Evolutionary conservation across 2,113 vertebrate genomes (phyloP).

Genomic region (Nyctereutes procyonoides): DNA sequence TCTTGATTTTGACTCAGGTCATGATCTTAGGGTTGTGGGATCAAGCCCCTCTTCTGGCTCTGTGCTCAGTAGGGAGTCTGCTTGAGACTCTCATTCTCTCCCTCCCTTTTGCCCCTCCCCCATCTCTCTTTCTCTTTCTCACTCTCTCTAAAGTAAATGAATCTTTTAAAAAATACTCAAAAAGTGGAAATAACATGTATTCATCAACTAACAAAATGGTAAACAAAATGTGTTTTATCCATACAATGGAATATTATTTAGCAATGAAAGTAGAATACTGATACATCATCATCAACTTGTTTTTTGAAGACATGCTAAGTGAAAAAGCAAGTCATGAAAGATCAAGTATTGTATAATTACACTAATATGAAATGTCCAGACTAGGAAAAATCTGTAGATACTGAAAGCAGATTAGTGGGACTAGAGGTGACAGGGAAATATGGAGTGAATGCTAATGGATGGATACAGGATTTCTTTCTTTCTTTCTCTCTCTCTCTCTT

Average conservation of each 20-base stretch:
- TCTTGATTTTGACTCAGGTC: neutral
- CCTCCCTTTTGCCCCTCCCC: neutral
- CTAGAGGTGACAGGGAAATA: neutral
- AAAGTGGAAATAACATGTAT: neutral
- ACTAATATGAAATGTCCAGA: slow-evolving; percentile 6
- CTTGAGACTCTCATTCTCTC: neutral
- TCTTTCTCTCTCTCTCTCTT: no score
- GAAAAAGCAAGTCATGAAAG: neutral
- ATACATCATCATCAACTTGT: neutral
- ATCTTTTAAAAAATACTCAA: neutral
- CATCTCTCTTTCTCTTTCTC: neutral
- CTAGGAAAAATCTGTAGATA: neutral
- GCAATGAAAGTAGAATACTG: neutral
- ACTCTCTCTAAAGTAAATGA: neutral
- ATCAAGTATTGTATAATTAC: neutral
- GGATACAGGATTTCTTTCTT: neutral
- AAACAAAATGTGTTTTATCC: neutral
- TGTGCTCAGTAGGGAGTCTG: neutral
- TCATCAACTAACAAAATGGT: neutral
- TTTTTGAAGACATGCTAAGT: neutral
- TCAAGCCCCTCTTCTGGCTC: neutral
- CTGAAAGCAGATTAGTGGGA: neutral
- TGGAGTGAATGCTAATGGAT: neutral
- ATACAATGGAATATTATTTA: neutral
- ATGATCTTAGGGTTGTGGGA: neutral